phyloP scores from a whole-genome alignment of 2,888 invertebrate genomes.

The Lepidonotus clava region DNA sequence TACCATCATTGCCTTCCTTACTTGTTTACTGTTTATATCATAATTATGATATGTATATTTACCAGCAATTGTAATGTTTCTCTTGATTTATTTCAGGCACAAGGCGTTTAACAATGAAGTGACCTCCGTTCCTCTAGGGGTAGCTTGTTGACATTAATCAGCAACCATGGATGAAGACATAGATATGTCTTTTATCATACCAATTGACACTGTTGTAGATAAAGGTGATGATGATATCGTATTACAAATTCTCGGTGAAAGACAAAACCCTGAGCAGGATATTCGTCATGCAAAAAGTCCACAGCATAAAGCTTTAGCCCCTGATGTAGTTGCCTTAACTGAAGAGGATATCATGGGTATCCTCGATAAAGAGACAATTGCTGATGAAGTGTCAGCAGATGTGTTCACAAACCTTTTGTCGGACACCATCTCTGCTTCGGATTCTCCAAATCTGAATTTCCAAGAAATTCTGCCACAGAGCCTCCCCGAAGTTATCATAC shows the following conservation, averaged over 20 bases:
- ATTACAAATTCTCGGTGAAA: neutral
- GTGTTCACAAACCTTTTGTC: neutral
- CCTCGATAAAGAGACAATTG: neutral
- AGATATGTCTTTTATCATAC: slow-evolving; percentile 8
- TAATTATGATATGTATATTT: too few relatives aligned
- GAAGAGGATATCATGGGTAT: slow-evolving; percentile 13
- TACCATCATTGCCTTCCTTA: too few relatives aligned
- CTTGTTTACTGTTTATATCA: too few relatives aligned
- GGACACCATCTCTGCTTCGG: neutral
- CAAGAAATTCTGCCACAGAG: neutral
- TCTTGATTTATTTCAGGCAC: too few relatives aligned
- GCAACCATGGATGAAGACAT: slow-evolving; percentile 7
- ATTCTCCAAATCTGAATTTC: neutral
- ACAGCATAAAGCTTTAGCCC: neutral
- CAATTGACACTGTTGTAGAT: neutral
- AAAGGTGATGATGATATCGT: neutral
- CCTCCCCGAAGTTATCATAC: neutral
- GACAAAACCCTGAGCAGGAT: neutral
- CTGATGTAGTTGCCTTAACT: neutral
- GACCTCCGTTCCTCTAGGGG: too few relatives aligned
- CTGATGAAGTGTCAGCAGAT: neutral
- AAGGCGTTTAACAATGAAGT: too few relatives aligned
- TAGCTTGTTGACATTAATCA: neutral
- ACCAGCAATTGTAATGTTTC: too few relatives aligned
- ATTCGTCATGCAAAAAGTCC: neutral